phyloP scores from a whole-genome alignment of 2,797 vertebrate species.

The Trachops cirrhosus region DNA sequence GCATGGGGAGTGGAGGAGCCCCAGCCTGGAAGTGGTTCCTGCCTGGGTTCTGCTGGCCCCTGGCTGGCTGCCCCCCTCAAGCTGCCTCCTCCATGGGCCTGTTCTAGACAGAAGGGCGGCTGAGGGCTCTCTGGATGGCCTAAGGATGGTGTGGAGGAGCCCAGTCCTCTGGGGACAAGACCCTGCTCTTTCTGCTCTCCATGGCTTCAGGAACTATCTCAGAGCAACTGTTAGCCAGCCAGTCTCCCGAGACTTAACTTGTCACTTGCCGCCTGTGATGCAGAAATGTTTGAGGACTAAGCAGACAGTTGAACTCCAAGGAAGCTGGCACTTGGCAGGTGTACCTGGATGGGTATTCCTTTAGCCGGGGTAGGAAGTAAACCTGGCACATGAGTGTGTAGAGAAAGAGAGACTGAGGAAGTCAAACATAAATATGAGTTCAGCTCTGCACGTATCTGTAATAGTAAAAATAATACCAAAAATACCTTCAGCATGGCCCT shows the following conservation, averaged over 20 bases:
- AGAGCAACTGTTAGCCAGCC: neutral
- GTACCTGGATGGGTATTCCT: neutral
- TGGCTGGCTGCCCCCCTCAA: neutral
- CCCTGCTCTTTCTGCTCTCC: neutral
- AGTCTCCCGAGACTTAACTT: neutral
- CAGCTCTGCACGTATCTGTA: neutral
- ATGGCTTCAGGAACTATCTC: neutral
- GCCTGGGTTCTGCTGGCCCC: neutral
- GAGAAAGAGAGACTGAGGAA: neutral
- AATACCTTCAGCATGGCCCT: neutral
- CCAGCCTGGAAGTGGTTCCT: neutral
- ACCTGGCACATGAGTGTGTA: neutral
- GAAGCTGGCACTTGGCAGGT: neutral
- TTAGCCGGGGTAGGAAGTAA: neutral
- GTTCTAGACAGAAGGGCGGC: neutral
- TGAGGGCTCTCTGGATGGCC: neutral
- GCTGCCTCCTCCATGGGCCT: neutral
- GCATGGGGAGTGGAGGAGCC: fast-evolving
- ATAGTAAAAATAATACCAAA: neutral
- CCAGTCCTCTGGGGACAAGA: neutral
- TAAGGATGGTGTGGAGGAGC: neutral
- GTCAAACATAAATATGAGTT: neutral
- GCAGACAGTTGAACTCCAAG: neutral
- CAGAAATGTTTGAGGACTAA: neutral
- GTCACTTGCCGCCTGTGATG: neutral